phyloP scores from a whole-genome alignment of 2,888 invertebrate genomes.

The Tetrapedia diversipes region DNA sequence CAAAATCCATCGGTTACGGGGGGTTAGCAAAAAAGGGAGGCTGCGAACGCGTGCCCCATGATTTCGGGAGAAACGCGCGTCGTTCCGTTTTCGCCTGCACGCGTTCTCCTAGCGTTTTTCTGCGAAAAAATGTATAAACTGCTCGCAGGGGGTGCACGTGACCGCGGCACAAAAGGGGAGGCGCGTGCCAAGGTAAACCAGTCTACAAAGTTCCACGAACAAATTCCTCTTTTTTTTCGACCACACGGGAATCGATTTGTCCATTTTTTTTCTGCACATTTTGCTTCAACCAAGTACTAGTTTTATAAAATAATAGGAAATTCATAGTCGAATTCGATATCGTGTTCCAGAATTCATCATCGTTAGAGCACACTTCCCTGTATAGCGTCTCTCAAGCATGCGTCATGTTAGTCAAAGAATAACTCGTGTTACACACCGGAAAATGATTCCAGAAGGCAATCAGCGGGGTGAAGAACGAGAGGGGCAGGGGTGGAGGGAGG shows the following conservation, averaged over 20 bases:
- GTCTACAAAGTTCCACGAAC: constrained; percentile 20
- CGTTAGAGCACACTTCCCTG: neutral
- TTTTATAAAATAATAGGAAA: no score
- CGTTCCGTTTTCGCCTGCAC: constrained; percentile 25
- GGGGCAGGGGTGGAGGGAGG: constrained; percentile 3
- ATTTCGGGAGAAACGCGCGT: constrained; percentile 3
- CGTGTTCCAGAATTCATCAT: neutral
- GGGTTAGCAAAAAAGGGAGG: constrained; percentile 27
- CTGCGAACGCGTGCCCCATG: constrained; percentile 32
- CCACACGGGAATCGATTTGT: constrained; percentile 17
- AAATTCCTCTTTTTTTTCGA: constrained; percentile 7
- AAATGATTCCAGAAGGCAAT: constrained; percentile 54
- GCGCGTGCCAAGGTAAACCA: constrained; percentile 42
- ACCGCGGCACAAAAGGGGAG: constrained; percentile 46
- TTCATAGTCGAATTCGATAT: no score
- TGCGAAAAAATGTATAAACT: constrained; percentile 40
- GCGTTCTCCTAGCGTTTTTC: constrained; percentile 39
- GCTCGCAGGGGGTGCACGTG: constrained; percentile 46
- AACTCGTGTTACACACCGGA: constrained; percentile 52
- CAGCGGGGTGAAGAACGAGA: neutral
- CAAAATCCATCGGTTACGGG: constrained; percentile 58
- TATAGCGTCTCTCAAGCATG: neutral
- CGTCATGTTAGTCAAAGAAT: constrained; percentile 7
- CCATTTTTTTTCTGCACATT: neutral
- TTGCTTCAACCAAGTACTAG: no score